A percentile compares a stretch with the other conserved stretches of the same genome.
Evolutionary conservation across 2,888 invertebrate genomes (phyloP).

Genomic region (Tetramorium bicarinatum): DNA sequence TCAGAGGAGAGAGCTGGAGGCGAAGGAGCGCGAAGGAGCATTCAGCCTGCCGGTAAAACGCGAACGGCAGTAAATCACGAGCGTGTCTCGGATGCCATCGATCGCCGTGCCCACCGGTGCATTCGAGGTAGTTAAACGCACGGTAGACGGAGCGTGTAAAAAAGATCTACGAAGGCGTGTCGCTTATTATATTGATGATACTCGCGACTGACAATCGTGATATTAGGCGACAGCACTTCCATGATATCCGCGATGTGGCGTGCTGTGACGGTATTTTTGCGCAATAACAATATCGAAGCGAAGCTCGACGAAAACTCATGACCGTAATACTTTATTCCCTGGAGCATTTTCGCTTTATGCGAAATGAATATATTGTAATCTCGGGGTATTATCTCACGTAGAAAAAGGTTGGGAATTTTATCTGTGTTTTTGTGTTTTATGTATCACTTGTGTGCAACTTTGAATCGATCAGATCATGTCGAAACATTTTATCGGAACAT

Average conservation of each 20-base stretch:
- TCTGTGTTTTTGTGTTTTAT: neutral
- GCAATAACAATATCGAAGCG: neutral
- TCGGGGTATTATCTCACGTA: neutral
- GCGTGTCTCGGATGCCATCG: slow-evolving; percentile 7
- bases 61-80: slow-evolving; percentile 34
- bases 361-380: slow-evolving; percentile 15
- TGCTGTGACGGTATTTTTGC: neutral
- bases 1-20: neutral
- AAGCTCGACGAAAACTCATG: neutral
- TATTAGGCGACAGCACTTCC: neutral
- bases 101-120: neutral
- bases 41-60: slow-evolving; percentile 5
- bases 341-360: slow-evolving; percentile 8
- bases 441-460: neutral
- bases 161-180: neutral
- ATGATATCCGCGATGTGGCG: neutral
- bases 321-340: neutral
- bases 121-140: slow-evolving; percentile 4
- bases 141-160: neutral
- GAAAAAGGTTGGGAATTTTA: neutral
- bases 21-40: neutral
- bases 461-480: neutral
- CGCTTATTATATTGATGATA: neutral
- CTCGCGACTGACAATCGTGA: neutral
- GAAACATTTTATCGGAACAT: slow-evolving; percentile 20